Evolutionary conservation across 2,888 invertebrate species (phyloP), one percentile per base, ranked within the genome.

Genomic region (Sepioteuthis lessoniana): DNA sequence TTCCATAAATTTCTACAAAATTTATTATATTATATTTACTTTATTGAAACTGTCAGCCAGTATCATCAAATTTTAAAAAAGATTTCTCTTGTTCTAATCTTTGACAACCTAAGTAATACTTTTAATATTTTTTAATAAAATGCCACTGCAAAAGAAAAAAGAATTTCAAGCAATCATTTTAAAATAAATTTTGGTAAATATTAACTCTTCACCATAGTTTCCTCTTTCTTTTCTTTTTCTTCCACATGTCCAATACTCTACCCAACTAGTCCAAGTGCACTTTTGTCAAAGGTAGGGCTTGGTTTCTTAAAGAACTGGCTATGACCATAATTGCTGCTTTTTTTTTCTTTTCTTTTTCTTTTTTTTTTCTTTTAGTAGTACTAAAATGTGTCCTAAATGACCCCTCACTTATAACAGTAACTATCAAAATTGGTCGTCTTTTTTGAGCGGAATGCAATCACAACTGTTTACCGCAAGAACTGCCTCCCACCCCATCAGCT

Each of bases 331-430:
- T 60, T 60, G 31, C 31, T 60, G 21, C n/a, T n/a, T n/a, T n/a
- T n/a, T n/a, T n/a, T n/a, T n/a, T n/a, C n/a, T n/a, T n/a, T n/a
- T n/a, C n/a, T n/a, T n/a, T n/a, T n/a, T n/a, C n/a, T n/a, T n/a
- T n/a, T n/a, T n/a, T n/a, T 8, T 31, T 60, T 60, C 31, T 60
- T 31, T 25, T 7, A 7, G 60, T 60, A 28, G 31, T 76, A 76
- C 76, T 76, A 76, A 76, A 76, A 76, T 76, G 76, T 76, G 76
- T 76, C n/a, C 76, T 76, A 13, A 76, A 76, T 76, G 76, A n/a
- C n/a, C 76, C 25, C 76, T 76, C 76, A n/a, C 76, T n/a, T 4
- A 76, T 76, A 76, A 76, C 76, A 31, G 31, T 28, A 31, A 60
- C 31, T 0, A 60, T 25, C 4, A 25, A 31, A 60, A 31, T 55